phyloP scores from a whole-genome alignment of 2,888 invertebrate species.

The Seira ritae region DNA sequence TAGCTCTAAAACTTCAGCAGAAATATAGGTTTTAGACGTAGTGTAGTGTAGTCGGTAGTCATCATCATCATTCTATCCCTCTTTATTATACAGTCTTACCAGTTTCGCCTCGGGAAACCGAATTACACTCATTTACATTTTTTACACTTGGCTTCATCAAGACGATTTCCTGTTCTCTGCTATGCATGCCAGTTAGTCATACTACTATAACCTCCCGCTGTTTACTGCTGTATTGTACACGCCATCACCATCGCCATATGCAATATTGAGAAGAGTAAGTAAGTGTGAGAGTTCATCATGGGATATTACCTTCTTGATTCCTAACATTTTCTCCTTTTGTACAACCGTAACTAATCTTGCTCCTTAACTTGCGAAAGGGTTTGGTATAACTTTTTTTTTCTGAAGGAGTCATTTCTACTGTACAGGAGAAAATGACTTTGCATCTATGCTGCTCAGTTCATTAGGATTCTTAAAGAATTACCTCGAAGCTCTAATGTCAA shows the following conservation, averaged over 20 bases:
- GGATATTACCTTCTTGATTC: constrained; percentile 8
- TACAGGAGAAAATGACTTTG: not conserved
- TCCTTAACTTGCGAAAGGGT: not conserved
- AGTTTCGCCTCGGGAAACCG: constrained; percentile 56
- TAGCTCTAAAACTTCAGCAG: not conserved
- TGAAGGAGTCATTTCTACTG: not conserved
- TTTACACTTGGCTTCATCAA: constrained; percentile 67
- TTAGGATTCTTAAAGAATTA: not conserved
- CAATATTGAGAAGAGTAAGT: not conserved
- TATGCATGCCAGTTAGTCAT: constrained; percentile 36
- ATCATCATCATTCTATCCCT: constrained; percentile 29
- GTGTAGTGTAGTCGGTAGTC: not conserved
- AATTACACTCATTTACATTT: constrained; percentile 69
- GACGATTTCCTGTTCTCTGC: constrained; percentile 61
- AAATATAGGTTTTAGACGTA: too few species aligned
- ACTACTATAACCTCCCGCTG: constrained; percentile 44
- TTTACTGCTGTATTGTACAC: too few species aligned
- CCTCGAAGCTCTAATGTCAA: not conserved
- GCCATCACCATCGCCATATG: too few species aligned
- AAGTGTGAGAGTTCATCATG: constrained; percentile 7
- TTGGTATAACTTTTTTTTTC: not conserved
- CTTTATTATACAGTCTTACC: constrained; percentile 47
- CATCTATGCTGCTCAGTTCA: not conserved
- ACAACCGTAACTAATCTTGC: not conserved
- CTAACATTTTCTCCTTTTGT: not conserved